A percentile compares a stretch with the other conserved stretches of the same genome.
phyloP scores from a whole-genome alignment of 2,888 invertebrate genomes.

The Polietes domitor region DNA sequence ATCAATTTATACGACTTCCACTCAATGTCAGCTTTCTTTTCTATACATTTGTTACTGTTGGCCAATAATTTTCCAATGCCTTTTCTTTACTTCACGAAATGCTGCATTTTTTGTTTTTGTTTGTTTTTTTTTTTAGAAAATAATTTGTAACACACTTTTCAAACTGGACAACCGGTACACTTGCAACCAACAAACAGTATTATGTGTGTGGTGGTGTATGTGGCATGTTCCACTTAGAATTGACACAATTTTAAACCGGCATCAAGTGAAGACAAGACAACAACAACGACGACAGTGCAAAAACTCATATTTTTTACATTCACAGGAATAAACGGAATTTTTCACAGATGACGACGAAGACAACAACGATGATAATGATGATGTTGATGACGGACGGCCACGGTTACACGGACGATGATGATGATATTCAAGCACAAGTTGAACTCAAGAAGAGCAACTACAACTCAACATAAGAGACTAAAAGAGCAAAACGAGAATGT shows the following conservation, averaged over 20 bases:
- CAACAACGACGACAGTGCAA: slow-evolving; percentile 12
- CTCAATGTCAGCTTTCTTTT: not conserved
- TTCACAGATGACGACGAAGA: slow-evolving; percentile 26
- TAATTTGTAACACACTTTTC: slow-evolving; percentile 66
- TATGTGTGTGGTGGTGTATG: not conserved
- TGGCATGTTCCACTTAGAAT: slow-evolving; percentile 64
- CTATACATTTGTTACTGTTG: slow-evolving; percentile 16
- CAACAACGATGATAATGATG: not conserved
- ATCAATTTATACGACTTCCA: not conserved
- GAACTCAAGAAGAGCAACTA: not conserved
- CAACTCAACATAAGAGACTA: slow-evolving; percentile 9
- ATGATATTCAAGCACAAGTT: not conserved
- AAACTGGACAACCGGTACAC: slow-evolving; percentile 62
- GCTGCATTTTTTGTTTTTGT: not conserved
- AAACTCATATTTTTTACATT: slow-evolving; percentile 35
- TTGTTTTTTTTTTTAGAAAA: slow-evolving; percentile 36
- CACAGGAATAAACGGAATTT: slow-evolving; percentile 54
- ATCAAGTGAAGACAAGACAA: slow-evolving; percentile 40
- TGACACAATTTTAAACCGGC: slow-evolving; percentile 66
- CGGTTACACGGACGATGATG: not conserved
- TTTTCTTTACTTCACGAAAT: slow-evolving; percentile 2
- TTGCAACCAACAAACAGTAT: slow-evolving; percentile 8
- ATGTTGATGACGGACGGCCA: slow-evolving; percentile 9
- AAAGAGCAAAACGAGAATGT: slow-evolving; percentile 21
- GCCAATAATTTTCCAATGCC: slow-evolving; percentile 19